These are phyloP conservation scores for Operophtera brumata DNA, from an alignment of 2,888 invertebrate species.

Conservation along the genomic window DNA sequence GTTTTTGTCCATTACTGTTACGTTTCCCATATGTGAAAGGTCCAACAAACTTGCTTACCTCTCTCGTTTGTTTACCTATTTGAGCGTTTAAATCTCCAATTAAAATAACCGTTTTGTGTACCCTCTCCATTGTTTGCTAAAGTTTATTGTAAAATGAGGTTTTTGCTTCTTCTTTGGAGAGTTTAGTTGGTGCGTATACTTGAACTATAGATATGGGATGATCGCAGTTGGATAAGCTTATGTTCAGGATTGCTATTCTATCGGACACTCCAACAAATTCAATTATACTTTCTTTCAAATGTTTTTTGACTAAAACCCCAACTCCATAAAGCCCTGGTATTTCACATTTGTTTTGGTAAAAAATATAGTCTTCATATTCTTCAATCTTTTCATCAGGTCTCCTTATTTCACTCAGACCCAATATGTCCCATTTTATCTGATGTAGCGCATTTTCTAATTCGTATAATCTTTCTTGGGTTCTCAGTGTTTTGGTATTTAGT, in stretches of 20 bases:
- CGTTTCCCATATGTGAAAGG: conserved; percentile 3
- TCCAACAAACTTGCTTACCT: conserved; percentile 24
- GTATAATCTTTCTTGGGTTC: conserved; percentile 7
- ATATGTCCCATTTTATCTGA: conserved; percentile 19
- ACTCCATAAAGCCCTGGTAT: conserved; percentile 16
- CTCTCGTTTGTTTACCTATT: neutral
- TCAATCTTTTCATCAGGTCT: conserved; percentile 5
- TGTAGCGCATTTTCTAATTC: conserved; percentile 21
- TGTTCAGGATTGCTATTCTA: conserved; percentile 14
- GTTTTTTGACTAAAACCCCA: conserved; percentile 18
- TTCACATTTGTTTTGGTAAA: conserved; percentile 17
- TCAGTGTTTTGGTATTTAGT: conserved; percentile 17
- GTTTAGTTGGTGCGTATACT: conserved; percentile 21
- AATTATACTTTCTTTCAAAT: neutral
- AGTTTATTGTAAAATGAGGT: neutral
- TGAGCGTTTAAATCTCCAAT: neutral
- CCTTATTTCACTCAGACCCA: conserved; percentile 12
- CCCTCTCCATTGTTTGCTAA: neutral
- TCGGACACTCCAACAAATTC: conserved; percentile 21
- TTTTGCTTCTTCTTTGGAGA: neutral
- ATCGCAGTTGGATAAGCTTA: conserved; percentile 1
- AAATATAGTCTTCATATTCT: conserved; percentile 16
- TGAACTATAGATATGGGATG: conserved; percentile 16
- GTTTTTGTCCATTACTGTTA: conserved; percentile 12
- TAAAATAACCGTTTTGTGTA: neutral